These are phyloP conservation scores for Ammodytes dubius DNA, from an alignment of 2,113 vertebrate species.

Conservation along the genomic window DNA sequence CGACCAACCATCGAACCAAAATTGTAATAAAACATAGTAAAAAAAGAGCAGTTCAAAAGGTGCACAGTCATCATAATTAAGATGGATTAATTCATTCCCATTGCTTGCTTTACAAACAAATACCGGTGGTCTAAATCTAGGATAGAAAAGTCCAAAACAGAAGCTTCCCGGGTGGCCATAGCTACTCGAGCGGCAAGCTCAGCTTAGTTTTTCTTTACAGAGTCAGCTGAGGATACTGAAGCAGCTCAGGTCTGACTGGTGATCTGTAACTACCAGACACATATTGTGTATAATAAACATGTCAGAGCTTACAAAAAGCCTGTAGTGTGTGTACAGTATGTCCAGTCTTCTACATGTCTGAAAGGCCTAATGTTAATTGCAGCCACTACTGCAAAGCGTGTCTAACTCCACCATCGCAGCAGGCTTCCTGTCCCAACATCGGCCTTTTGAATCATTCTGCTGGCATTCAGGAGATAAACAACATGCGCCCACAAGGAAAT, in stretches of 20 bases:
- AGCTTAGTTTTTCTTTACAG: conserved; percentile 12
- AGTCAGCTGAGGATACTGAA: conserved; percentile 48
- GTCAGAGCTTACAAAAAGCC: background rate
- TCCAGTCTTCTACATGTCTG: background rate
- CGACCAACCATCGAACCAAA: background rate
- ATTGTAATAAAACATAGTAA: background rate
- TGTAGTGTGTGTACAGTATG: background rate
- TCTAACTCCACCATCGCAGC: conserved; percentile 26
- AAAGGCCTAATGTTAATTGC: conserved; percentile 7
- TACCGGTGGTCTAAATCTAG: background rate
- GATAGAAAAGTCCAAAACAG: conserved; percentile 12
- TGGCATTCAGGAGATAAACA: conserved; percentile 63
- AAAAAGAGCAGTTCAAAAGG: conserved; percentile 1
- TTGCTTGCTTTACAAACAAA: conserved; percentile 53
- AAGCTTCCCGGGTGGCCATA: conserved; percentile 22
- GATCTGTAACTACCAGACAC: conserved; percentile 1
- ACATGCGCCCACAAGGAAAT: conserved; percentile 60
- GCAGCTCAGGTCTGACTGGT: background rate
- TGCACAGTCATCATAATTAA: conserved; percentile 12
- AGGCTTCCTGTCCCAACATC: conserved; percentile 55
- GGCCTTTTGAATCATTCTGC: conserved; percentile 36
- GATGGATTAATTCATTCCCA: background rate
- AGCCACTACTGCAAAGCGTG: conserved; percentile 2
- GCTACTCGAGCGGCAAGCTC: background rate
- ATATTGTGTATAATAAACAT: conserved; percentile 18